Evolutionary conservation across 2,113 vertebrate species (phyloP).

Genomic region (Porphyrio hochstetteri): DNA sequence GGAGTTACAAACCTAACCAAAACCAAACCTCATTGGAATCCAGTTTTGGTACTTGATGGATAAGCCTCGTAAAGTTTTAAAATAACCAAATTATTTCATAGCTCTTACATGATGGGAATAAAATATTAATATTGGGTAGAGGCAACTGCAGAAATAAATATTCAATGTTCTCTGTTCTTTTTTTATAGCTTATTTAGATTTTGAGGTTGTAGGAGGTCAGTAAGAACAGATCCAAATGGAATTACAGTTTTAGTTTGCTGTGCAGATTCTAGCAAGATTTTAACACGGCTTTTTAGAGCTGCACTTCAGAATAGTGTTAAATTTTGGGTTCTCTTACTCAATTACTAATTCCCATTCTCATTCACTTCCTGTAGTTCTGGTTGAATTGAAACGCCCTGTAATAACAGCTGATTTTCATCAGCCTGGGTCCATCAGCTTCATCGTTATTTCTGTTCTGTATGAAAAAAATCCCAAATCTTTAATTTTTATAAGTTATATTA

Average conservation of each 20-base stretch:
- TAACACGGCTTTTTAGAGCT: background rate
- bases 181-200: background rate
- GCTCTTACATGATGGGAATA: background rate
- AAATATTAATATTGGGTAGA: background rate
- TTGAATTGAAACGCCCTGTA: background rate
- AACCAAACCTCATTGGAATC: background rate
- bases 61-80: background rate
- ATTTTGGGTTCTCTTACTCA: background rate
- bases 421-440: background rate
- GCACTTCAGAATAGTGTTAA: background rate
- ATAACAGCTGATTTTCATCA: background rate
- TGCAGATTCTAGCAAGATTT: background rate
- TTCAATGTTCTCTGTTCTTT: background rate
- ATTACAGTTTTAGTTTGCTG: background rate
- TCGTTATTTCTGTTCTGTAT: background rate
- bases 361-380: background rate
- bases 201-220: background rate
- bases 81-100: background rate
- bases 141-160: background rate
- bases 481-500: background rate
- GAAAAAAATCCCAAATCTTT: background rate
- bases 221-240: background rate
- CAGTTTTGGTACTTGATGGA: background rate
- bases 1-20: background rate
- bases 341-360: background rate